A percentile compares a stretch with the other conserved stretches of the same genome.
phyloP scores from a whole-genome alignment of 2,797 vertebrate species.

The Garrulus glandarius region DNA sequence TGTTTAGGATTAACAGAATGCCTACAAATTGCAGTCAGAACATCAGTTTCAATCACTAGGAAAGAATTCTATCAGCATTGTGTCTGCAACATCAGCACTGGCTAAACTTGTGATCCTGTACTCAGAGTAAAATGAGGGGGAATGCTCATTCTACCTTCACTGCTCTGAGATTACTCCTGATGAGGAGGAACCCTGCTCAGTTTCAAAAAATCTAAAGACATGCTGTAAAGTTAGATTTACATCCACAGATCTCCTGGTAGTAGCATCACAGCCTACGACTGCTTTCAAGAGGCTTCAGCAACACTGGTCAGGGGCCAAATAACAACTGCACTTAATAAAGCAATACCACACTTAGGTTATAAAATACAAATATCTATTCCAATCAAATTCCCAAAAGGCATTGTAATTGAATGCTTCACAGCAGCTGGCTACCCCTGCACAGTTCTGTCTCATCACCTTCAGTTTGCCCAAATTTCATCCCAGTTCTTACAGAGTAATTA shows the following conservation, averaged over 20 bases:
- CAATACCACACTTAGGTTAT: rapidly evolving
- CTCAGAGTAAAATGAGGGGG: background rate
- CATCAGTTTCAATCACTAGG: background rate
- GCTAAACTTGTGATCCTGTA: background rate
- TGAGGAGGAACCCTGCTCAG: background rate
- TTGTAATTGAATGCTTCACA: background rate
- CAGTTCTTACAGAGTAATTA: background rate
- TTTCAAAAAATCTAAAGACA: background rate
- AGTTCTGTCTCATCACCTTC: background rate
- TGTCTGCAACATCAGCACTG: background rate
- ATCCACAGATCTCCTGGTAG: background rate
- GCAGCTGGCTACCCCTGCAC: background rate
- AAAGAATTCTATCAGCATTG: background rate
- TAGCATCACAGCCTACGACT: background rate
- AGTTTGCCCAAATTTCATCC: background rate
- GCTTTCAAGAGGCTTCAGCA: background rate
- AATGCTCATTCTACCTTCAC: background rate
- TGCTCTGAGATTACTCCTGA: background rate
- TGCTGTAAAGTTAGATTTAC: background rate
- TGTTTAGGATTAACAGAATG: background rate
- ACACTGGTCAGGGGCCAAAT: background rate
- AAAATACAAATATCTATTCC: background rate
- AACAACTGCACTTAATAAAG: background rate
- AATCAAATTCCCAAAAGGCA: background rate
- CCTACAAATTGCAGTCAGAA: background rate